A percentile compares a stretch with the other conserved stretches of the same genome.
Evolutionary conservation across 2,113 vertebrate species (phyloP).

Genomic region (Saccopteryx bilineata): DNA sequence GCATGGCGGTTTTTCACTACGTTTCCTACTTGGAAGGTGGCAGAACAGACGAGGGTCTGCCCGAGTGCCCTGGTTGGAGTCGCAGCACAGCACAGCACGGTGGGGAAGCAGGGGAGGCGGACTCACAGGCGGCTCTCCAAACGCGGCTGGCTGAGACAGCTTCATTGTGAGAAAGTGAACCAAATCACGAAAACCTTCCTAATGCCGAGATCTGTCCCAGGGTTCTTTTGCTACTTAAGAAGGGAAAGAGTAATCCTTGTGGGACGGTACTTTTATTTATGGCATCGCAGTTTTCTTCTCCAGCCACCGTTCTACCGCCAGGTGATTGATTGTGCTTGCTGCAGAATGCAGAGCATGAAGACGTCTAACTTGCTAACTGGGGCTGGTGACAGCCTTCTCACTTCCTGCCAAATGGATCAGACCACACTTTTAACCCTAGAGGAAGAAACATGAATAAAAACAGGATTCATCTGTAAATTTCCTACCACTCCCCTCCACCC

Average conservation of each 20-base stretch:
- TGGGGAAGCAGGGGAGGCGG: not conserved
- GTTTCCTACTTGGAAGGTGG: conserved; percentile 7
- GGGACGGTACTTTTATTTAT: not conserved
- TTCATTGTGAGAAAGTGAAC: conserved; percentile 35
- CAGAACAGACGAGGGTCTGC: not conserved
- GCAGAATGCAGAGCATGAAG: conserved; percentile 58
- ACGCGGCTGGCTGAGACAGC: not conserved
- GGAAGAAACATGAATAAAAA: conserved; percentile 79
- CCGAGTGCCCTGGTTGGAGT: not conserved
- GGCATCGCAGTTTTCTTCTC: conserved; percentile 61
- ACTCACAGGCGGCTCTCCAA: conserved; percentile 34
- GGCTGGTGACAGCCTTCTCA: conserved; percentile 66
- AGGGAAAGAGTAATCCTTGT: conserved; percentile 18
- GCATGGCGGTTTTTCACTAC: not conserved
- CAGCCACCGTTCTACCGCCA: not conserved
- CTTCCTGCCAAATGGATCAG: conserved; percentile 91
- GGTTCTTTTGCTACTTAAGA: conserved; percentile 35
- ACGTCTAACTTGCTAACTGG: conserved; percentile 58
- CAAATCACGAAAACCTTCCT: conserved; percentile 26
- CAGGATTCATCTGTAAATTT: conserved; percentile 41
- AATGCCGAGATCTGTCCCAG: conserved; percentile 36
- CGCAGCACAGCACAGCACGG: not conserved
- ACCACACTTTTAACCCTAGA: conserved; percentile 91
- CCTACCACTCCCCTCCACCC: not conserved
- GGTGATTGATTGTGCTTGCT: not conserved